phyloP scores from a whole-genome alignment of 2,888 invertebrate genomes.

The Lampropteryx suffumata region DNA sequence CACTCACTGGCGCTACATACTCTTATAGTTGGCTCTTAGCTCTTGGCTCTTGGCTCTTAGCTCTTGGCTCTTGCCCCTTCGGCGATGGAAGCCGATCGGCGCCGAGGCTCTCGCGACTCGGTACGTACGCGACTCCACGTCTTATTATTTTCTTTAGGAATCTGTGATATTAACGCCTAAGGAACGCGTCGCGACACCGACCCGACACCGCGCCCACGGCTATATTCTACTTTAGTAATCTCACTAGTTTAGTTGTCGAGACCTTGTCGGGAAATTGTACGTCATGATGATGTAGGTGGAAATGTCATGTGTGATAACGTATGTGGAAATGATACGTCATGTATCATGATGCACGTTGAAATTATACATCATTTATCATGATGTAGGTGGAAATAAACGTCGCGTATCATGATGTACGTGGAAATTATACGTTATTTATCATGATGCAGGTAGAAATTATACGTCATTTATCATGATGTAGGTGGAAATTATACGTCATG shows the following conservation, averaged over 20 bases:
- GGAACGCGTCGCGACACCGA: conserved; percentile 45
- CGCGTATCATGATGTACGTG: no score
- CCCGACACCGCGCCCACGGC: conserved; percentile 29
- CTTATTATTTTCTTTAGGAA: conserved; percentile 63
- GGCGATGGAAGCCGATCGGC: conserved; percentile 10
- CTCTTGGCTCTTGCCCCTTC: conserved; percentile 10
- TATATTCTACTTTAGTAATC: conserved; percentile 46
- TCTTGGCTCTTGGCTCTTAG: conserved; percentile 1
- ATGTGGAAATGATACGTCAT: no score
- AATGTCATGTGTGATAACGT: conserved; percentile 8
- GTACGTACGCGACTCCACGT: conserved; percentile 40
- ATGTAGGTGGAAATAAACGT: no score
- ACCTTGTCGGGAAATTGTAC: no score
- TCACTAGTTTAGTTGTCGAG: conserved; percentile 51
- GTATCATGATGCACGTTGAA: no score
- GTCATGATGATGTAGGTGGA: conserved; percentile 2
- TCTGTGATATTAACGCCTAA: conserved; percentile 81
- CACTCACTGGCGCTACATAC: conserved; percentile 13
- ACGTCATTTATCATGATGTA: no score
- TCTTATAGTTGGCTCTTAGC: conserved; percentile 17
- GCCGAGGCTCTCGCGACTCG: conserved; percentile 18
- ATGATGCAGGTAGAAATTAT: no score
- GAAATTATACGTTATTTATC: no score
- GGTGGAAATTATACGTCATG: no score
- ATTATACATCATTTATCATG: no score